Percentiles rank a stretch among this genome's conserved stretches.
Evolutionary conservation across 1,140 invertebrate genomes (phyloP).

Genomic region (Acromyrmex heyeri): DNA sequence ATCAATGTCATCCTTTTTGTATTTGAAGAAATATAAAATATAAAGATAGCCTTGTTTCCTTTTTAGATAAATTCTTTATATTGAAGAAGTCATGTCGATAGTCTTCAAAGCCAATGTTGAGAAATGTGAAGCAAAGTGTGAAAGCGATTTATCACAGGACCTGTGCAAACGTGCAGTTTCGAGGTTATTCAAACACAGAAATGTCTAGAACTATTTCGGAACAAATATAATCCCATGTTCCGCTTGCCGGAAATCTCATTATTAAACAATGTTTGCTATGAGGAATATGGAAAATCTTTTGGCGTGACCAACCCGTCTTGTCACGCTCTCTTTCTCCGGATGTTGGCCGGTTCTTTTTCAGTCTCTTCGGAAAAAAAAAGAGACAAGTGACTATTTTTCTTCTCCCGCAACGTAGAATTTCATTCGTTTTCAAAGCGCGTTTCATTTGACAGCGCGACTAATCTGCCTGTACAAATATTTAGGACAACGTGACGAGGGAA

Average conservation of each 20-base stretch:
- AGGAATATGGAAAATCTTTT: conserved; percentile 45
- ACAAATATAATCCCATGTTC: background rate
- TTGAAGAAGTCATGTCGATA: background rate
- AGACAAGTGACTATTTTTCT: conserved; percentile 19
- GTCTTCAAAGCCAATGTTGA: background rate
- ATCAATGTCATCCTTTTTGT: background rate
- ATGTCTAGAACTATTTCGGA: background rate
- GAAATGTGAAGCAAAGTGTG: background rate
- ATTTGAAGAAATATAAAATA: background rate
- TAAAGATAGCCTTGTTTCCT: background rate
- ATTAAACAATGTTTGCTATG: conserved; percentile 25
- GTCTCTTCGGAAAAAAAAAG: background rate
- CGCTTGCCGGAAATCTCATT: background rate
- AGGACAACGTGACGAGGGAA: conserved; percentile 54
- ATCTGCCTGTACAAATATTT: conserved; percentile 81
- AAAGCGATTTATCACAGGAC: background rate
- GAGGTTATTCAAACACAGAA: background rate
- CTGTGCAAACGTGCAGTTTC: background rate
- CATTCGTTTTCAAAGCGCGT: conserved; percentile 10
- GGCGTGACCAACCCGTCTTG: conserved; percentile 51
- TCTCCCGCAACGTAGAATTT: background rate
- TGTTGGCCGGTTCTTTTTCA: background rate
- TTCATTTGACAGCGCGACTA: conserved; percentile 72
- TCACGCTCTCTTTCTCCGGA: conserved; percentile 48
- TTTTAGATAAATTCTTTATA: background rate